These are phyloP conservation scores for Poecilobothrus nobilitatus DNA, from an alignment of 2,888 invertebrate species.

Conservation along the genomic window DNA sequence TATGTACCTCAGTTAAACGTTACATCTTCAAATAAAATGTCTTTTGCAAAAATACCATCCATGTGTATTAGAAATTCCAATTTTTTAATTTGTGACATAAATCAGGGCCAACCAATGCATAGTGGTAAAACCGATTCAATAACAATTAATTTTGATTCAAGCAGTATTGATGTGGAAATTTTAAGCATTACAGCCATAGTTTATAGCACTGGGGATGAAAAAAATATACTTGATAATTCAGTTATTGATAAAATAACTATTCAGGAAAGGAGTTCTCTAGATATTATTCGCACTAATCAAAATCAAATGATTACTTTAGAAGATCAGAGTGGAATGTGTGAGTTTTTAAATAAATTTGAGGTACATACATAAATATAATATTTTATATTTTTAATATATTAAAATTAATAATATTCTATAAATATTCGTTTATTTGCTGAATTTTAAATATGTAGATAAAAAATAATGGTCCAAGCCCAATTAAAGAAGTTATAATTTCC, in stretches of 20 bases:
- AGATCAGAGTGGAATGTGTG: neutral
- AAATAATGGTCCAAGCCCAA: constrained; percentile 41
- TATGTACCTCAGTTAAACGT: constrained; percentile 36
- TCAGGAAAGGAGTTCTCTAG: constrained; percentile 39
- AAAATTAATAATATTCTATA: no score
- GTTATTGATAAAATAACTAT: constrained; percentile 32
- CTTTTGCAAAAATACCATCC: constrained; percentile 25
- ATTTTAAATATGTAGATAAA: constrained; percentile 28
- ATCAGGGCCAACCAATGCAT: constrained; percentile 23
- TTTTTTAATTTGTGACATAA: constrained; percentile 21
- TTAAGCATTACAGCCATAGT: constrained; percentile 37
- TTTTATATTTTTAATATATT: no score
- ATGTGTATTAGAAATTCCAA: constrained; percentile 22
- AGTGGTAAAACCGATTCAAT: constrained; percentile 33
- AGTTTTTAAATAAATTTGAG: neutral
- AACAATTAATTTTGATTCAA: constrained; percentile 37
- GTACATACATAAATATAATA: neutral
- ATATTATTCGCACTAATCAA: constrained; percentile 29
- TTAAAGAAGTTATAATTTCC: constrained; percentile 34
- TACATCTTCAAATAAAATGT: constrained; percentile 30
- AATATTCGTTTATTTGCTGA: no score
- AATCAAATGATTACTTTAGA: neutral
- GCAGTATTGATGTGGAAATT: constrained; percentile 31
- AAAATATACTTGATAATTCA: constrained; percentile 33
- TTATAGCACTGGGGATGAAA: constrained; percentile 40